A percentile compares a stretch with the other conserved stretches of the same genome.
Conservation (phyloP, 1,140 invertebrate genomes). For the Drosophila biarmipes region DNA sequence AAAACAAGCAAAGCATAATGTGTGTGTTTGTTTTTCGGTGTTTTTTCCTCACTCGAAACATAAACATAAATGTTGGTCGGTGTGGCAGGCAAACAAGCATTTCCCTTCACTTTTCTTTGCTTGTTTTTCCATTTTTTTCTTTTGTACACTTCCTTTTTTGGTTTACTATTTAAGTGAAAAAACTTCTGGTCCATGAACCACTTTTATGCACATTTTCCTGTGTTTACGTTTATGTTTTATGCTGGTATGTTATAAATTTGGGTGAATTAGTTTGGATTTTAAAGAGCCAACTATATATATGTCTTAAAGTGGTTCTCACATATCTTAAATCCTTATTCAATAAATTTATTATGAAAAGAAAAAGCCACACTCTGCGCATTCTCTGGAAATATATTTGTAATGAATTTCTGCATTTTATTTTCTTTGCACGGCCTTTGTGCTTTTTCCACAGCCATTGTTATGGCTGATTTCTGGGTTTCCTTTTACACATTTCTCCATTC, state of each 20-base stretch:
- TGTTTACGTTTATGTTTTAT: conserved; percentile 16
- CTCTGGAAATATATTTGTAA: conserved; percentile 65
- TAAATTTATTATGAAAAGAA: conserved; percentile 51
- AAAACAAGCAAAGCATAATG: conserved; percentile 41
- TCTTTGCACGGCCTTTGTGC: conserved; percentile 1
- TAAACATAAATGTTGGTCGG: conserved; percentile 74
- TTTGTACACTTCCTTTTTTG: conserved; percentile 2
- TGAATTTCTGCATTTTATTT: conserved; percentile 63
- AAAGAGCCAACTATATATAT: too few relatives aligned
- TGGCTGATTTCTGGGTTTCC: conserved; percentile 21
- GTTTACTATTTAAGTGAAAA: conserved; percentile 40
- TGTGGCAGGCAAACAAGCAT: conserved; percentile 65
- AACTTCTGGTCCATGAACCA: conserved; percentile 21
- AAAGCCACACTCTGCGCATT: conserved; percentile 39
- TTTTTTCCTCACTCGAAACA: conserved; percentile 49
- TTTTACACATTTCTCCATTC: conserved; percentile 49
- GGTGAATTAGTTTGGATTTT: conserved; percentile 9
- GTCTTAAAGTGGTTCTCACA: too few relatives aligned
- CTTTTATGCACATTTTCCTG: conserved; percentile 13
- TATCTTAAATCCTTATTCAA: conserved; percentile 37
- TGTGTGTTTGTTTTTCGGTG: conserved; percentile 28
- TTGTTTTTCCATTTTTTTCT: conserved; percentile 15
- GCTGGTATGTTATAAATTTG: conserved; percentile 17
- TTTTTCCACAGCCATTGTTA: conserved; percentile 31
- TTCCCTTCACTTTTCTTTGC: conserved; percentile 29